Evolutionary conservation across 2,888 invertebrate genomes (phyloP).

Genomic region (Apodemia arnacis): DNA sequence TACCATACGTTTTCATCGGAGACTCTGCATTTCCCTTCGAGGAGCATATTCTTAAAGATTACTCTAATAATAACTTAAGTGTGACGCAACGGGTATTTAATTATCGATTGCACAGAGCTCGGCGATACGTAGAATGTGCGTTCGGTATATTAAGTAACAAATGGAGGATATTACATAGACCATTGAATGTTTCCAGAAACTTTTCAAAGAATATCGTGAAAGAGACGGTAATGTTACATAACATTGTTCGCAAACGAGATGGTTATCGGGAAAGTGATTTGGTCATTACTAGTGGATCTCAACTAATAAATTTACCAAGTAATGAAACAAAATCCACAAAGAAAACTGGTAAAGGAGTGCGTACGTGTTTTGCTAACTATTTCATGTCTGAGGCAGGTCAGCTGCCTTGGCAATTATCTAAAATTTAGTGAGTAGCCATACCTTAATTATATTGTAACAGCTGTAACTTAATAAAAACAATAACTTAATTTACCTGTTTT

Average conservation of each 20-base stretch:
- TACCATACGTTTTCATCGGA: no score
- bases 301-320: constrained; percentile 29
- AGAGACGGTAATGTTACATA: constrained; percentile 29
- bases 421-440: no score
- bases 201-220: constrained; percentile 26
- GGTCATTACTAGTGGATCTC: constrained; percentile 28
- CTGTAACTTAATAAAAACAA: constrained; percentile 3
- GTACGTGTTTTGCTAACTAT: no score
- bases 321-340: background rate
- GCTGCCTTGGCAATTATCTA: no score
- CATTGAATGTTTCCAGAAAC: constrained; percentile 43
- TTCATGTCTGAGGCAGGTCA: no score
- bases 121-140: constrained; percentile 20
- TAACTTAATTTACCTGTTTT: constrained; percentile 25
- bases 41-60: background rate
- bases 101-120: constrained; percentile 18
- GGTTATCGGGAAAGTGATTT: constrained; percentile 9
- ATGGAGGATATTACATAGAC: constrained; percentile 29
- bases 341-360: no score
- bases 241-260: constrained; percentile 34
- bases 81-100: background rate
- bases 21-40: no score
- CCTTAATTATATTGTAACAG: no score
- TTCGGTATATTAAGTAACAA: constrained; percentile 26
- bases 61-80: background rate